Percentiles rank a stretch among this genome's conserved stretches.
phyloP scores from a whole-genome alignment of 2,888 invertebrate species.

The Argyra leucocephala region DNA sequence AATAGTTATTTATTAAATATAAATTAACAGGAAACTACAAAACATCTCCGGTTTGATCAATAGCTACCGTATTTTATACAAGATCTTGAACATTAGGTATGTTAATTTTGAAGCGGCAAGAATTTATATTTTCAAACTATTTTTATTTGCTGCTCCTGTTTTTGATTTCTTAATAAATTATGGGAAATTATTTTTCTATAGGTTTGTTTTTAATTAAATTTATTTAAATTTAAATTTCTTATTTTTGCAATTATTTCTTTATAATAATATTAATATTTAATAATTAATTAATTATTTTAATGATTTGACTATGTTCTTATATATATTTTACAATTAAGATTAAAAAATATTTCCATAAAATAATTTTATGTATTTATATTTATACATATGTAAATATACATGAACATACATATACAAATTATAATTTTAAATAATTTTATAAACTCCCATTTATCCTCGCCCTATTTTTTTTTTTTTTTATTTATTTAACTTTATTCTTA shows the following conservation, averaged over 20 bases:
- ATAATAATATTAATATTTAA: not conserved
- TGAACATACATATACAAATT: not conserved
- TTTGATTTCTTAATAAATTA: too few species aligned
- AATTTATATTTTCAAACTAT: too few species aligned
- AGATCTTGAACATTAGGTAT: too few species aligned
- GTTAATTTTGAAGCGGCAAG: too few species aligned
- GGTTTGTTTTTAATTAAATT: not conserved
- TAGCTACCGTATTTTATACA: too few species aligned
- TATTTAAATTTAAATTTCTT: too few species aligned
- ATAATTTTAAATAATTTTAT: not conserved
- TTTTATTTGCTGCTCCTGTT: too few species aligned
- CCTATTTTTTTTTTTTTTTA: not conserved
- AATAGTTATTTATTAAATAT: too few species aligned
- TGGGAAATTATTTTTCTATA: not conserved
- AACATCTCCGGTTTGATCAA: too few species aligned
- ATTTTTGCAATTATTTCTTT: too few species aligned
- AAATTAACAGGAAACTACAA: too few species aligned
- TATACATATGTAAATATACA: not conserved
- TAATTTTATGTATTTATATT: not conserved
- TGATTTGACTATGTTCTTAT: conserved; percentile 3
- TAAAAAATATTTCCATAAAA: conserved; percentile 2
- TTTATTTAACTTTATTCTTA: too few species aligned
- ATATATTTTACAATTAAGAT: not conserved
- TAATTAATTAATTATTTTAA: not conserved
- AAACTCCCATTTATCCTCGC: not conserved